phyloP scores from a whole-genome alignment of 1,140 invertebrate genomes.

The Trypoxylus dichotomus region DNA sequence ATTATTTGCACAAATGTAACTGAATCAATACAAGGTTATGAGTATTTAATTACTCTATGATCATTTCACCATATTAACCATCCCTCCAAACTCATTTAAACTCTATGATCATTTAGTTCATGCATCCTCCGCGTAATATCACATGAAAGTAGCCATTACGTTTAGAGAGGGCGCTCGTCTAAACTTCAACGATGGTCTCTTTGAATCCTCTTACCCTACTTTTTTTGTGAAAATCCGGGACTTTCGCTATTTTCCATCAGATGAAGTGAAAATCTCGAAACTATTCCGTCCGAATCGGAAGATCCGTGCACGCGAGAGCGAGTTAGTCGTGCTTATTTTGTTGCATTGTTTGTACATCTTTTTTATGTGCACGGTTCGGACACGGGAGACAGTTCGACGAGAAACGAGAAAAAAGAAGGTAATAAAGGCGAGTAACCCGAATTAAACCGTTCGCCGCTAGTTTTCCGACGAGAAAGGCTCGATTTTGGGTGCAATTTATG shows the following conservation, averaged over 20 bases:
- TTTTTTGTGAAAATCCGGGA: neutral
- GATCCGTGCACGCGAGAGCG: neutral
- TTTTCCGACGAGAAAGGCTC: neutral
- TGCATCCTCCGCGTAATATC: neutral
- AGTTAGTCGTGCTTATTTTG: neutral
- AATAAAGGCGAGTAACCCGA: neutral
- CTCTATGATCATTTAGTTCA: neutral
- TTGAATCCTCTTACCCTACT: neutral
- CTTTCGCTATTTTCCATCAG: slow-evolving; percentile 3
- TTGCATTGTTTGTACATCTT: neutral
- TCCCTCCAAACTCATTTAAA: neutral
- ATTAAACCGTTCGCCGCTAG: neutral
- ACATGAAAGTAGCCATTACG: neutral
- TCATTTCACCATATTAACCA: too few species aligned
- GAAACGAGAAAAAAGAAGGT: neutral
- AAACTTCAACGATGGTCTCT: neutral
- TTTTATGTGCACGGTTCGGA: neutral
- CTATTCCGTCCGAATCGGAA: neutral
- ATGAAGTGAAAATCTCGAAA: neutral
- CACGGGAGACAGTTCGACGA: neutral
- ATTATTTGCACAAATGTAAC: too few species aligned
- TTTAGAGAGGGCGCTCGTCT: neutral
- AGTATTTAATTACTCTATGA: too few species aligned
- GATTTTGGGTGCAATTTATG: neutral
- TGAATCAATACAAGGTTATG: too few species aligned